Base-by-base conservation (phyloP, 1,140 invertebrate species). In the Aphelenchoides besseyi region DNA sequence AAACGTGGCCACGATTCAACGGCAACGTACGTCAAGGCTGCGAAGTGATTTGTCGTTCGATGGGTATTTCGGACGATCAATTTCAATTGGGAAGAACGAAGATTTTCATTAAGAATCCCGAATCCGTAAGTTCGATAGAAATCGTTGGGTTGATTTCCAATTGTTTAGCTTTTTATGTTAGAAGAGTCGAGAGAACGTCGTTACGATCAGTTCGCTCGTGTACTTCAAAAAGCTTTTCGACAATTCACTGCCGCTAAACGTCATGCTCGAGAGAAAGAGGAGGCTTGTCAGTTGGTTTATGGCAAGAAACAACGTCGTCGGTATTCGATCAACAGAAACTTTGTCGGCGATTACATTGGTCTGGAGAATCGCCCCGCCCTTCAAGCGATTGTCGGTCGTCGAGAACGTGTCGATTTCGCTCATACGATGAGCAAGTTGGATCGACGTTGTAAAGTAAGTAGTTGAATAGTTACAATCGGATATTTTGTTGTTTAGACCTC, bases 71-170 rank as follows among this genome's bases (percentile, higher is more conserved):
- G 48, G 75, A 69, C 3, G 87, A 87, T n/a, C 90, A 91, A 77
- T 91, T 88, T 78, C 90, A 91, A 78, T 85, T 91, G 9, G 91
- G 91, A 9, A 87, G 86, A 70, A 88, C 89, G 0, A 92, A 91
- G 86, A 87, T 92, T 12, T 92, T 92, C 77, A 88, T 92, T 57
- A 91, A 91, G 84, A 90, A 90, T 66, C 90, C 90, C 12, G 90
- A 91, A 86, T 90, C 89, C 54, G 90, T 91, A 83, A 87, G 87
- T 84, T 68, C 35, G 32, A 2, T 9, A 5, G 33, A 53, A 12
- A 3, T 71, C 3, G 41, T n/a, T 71, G 26, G 9, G 30, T 18
- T 75, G 16, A 0, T 32, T 53, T 54, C 37, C 35, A 36, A 32
- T 23, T 48, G 12, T 48, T 33, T 79, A 90, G 89, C 82, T 91